These are phyloP conservation scores for Stomorhina lunata DNA, from an alignment of 2,888 invertebrate species.

Conservation along the genomic window DNA sequence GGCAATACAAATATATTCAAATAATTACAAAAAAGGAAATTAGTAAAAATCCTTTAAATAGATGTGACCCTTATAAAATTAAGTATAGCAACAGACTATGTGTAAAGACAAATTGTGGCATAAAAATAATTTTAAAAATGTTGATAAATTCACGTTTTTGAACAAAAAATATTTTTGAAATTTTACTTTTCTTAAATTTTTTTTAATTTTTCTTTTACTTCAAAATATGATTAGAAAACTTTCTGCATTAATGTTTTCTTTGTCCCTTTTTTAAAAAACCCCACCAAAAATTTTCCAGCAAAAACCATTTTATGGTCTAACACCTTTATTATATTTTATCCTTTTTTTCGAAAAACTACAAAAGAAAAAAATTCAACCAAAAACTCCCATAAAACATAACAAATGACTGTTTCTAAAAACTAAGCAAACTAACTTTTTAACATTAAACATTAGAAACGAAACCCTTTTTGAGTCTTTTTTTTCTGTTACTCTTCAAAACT, in stretches of 20 bases:
- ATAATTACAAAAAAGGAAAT: no score
- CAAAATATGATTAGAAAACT: no score
- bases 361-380: constrained; percentile 23
- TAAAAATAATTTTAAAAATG: no score
- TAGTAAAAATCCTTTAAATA: no score
- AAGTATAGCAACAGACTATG: no score
- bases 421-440: constrained; percentile 72
- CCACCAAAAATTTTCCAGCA: background rate
- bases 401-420: constrained; percentile 70
- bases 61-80: no score
- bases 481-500: background rate
- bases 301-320: constrained; percentile 60
- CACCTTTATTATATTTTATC: constrained; percentile 55
- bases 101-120: no score
- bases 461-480: constrained; percentile 39
- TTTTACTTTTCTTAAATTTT: background rate
- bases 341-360: background rate
- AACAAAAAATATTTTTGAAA: no score
- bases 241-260: background rate
- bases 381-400: constrained; percentile 71
- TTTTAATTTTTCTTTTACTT: background rate
- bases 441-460: constrained; percentile 63
- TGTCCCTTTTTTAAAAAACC: background rate
- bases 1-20: no score
- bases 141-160: no score